These are phyloP conservation scores for Buceros bicornis DNA, from an alignment of 2,797 vertebrate genomes.

Conservation along the genomic window DNA sequence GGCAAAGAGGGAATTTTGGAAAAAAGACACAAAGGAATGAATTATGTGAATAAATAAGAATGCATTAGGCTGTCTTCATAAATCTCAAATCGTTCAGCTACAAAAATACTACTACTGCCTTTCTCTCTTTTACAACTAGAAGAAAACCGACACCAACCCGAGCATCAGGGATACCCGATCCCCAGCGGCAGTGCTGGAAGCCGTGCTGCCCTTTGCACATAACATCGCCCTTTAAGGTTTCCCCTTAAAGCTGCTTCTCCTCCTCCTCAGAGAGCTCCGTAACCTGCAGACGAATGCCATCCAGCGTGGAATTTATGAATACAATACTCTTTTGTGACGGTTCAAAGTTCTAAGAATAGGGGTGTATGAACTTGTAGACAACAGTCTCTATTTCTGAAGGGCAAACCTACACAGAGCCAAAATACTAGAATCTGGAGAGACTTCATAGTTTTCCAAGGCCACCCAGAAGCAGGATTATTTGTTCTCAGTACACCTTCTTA, in stretches of 20 bases:
- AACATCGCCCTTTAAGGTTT: neutral
- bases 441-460: slow-evolving; percentile 11
- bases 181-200: neutral
- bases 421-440: slow-evolving; percentile 7
- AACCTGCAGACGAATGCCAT: neutral
- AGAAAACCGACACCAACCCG: neutral
- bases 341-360: neutral
- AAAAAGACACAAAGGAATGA: neutral
- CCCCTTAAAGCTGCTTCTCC: neutral
- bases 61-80: neutral
- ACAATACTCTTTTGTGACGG: neutral
- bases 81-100: neutral
- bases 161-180: neutral
- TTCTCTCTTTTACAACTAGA: neutral
- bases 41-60: neutral
- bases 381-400: slow-evolving; percentile 16
- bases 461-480: slow-evolving; percentile 52
- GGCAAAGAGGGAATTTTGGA: neutral
- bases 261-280: neutral
- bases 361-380: neutral
- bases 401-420: neutral
- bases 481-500: slow-evolving; percentile 28
- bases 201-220: neutral
- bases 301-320: neutral
- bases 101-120: neutral